Conservation (phyloP, 2,113 vertebrate genomes). For the Axis porcinus region DNA sequence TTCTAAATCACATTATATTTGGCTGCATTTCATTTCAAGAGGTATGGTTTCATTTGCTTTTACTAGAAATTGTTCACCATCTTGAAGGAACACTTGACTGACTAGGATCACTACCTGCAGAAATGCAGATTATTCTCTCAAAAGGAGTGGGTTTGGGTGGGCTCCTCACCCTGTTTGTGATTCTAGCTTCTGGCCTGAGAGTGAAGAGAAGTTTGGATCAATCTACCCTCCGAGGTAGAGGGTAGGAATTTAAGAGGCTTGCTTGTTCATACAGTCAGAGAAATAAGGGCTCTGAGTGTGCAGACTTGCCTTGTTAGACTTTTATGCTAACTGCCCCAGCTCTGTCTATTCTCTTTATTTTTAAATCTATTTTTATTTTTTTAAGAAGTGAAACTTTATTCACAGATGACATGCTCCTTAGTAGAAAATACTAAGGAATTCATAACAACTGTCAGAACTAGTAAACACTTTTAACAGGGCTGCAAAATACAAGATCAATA, state of each 20-base stretch:
- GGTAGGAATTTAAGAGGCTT: not conserved
- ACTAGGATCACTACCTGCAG: not conserved
- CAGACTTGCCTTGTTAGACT: not conserved
- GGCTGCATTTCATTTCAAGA: not conserved
- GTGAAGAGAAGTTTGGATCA: not conserved
- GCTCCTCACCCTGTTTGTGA: not conserved
- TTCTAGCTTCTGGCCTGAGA: not conserved
- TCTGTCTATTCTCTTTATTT: not conserved
- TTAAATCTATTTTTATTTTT: not conserved
- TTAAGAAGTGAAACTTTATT: not conserved
- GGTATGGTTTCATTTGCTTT: not conserved
- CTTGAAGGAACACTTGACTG: not conserved
- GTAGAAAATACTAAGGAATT: not conserved
- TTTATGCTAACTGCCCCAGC: not conserved
- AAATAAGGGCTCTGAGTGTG: not conserved
- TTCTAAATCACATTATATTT: not conserved
- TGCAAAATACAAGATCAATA: not conserved
- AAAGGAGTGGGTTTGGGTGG: not conserved
- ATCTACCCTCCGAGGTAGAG: not conserved
- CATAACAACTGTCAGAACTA: not conserved
- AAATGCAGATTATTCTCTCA: not conserved
- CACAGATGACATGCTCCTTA: not conserved
- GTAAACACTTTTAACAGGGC: not conserved
- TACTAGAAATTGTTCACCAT: not conserved
- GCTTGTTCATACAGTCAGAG: not conserved